Base-by-base conservation (phyloP, 2,888 invertebrate species). In the Aelia acuminata region DNA sequence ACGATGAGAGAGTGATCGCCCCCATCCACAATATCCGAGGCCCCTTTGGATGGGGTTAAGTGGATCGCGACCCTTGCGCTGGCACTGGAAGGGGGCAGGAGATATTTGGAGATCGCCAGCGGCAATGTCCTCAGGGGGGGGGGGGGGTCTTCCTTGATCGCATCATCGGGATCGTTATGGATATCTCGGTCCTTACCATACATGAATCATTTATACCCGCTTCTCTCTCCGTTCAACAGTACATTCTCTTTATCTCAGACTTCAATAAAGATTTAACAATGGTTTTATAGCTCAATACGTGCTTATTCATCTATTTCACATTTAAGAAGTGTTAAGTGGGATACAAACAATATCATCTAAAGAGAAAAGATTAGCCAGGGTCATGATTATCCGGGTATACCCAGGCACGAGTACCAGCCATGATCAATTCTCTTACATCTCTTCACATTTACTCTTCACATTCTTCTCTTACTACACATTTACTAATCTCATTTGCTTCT, bases 171-270 rank as follows among this genome's bases (percentile, higher is more conserved):
- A 5, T 31, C 31, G 5, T 70, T 35, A 35, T 35, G 63, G 63
- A 35, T 70, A 3, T 8, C 10, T 43, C 15, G 4, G 20, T 18
- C 63, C 63, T 70, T 35, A 18, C 63, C 63, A 70, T 70, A 70
- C n/a, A 70, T 70, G 63, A 70, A 70, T 70, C 63, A 70, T 70
- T 70, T 70, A 70, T 70, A 35, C 26, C 63, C 31, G 31, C 63
- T 35, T 35, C 63, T 70, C 63, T 70, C 35, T 15, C 13, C 31
- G 1, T 8, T 7, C 31, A 1, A 5, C 18, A 35, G 35, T 70
- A 35, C 35, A 7, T 70, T 31, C 20, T 18, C 20, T 20, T 7
- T 70, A 35, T 70, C 13, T 57, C 26, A 13, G 4, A 57, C 15
- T n/a, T n/a, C 3, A 10, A 4, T 43, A n/a, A n/a, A n/a, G n/a